phyloP scores from a whole-genome alignment of 2,797 vertebrate species.

The Sebastes hopkinsi region DNA sequence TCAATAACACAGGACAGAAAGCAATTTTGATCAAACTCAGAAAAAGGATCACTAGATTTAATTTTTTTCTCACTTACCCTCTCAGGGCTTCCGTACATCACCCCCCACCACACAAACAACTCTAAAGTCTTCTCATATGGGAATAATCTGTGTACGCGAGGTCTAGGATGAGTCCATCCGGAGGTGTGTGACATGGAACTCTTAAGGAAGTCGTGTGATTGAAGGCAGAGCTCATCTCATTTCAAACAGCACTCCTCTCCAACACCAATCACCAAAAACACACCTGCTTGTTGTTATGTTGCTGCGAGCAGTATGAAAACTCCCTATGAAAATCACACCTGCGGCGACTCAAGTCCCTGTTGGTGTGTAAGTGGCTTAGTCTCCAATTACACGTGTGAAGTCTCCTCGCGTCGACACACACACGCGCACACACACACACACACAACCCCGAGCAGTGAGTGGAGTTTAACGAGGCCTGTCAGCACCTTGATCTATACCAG shows the following conservation, averaged over 20 bases:
- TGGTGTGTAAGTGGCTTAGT: slow-evolving; percentile 48
- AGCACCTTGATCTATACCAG: slow-evolving; percentile 52
- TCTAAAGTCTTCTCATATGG: background rate
- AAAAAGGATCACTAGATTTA: background rate
- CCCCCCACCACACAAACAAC: background rate
- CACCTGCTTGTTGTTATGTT: slow-evolving; percentile 48
- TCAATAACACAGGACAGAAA: background rate
- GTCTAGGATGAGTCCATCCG: background rate
- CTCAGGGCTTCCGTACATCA: background rate
- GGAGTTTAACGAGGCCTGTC: slow-evolving; percentile 62
- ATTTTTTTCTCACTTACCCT: background rate
- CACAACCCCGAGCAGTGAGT: slow-evolving; percentile 6
- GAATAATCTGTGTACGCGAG: background rate
- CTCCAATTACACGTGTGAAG: slow-evolving; percentile 77
- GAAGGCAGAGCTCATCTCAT: slow-evolving; percentile 17
- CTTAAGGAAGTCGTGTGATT: background rate
- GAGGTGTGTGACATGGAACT: background rate
- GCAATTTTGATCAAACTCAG: background rate
- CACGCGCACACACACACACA: slow-evolving; percentile 17
- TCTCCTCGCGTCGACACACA: slow-evolving; percentile 4
- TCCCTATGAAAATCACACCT: slow-evolving; percentile 42
- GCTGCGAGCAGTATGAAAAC: slow-evolving; percentile 20
- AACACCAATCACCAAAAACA: slow-evolving; percentile 32
- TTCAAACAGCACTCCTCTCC: slow-evolving; percentile 20
- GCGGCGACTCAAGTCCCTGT: slow-evolving; percentile 25